These are phyloP conservation scores for Pipistrellus kuhlii DNA, from an alignment of 2,797 vertebrate species.

Conservation along the genomic window DNA sequence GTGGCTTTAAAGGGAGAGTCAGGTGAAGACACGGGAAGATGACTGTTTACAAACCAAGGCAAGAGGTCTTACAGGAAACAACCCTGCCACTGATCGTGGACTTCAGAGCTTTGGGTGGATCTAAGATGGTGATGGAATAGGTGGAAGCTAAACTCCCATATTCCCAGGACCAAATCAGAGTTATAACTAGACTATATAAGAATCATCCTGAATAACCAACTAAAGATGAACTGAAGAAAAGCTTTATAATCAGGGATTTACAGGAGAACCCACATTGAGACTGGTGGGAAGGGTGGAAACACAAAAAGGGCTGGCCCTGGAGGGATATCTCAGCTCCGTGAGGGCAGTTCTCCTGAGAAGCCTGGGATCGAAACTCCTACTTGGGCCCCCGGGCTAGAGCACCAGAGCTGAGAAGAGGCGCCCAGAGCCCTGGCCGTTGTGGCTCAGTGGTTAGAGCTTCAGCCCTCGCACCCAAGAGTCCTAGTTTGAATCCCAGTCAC, in stretches of 20 bases:
- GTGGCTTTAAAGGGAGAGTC: not conserved
- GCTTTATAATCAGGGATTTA: not conserved
- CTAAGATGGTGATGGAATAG: not conserved
- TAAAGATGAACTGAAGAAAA: not conserved
- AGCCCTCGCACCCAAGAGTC: not conserved
- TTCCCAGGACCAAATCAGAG: not conserved
- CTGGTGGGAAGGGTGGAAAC: not conserved
- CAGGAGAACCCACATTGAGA: not conserved
- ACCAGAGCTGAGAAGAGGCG: not conserved
- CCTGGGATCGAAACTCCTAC: not conserved
- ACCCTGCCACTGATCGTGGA: not conserved
- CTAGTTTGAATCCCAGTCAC: not conserved
- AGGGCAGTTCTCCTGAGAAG: not conserved
- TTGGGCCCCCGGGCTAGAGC: not conserved
- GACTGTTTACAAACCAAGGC: not conserved
- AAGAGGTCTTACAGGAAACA: not conserved
- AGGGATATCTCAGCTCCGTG: not conserved
- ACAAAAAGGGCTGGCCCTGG: not conserved
- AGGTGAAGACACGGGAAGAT: not conserved
- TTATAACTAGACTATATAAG: not conserved
- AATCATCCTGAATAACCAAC: not conserved
- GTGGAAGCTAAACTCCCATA: not conserved
- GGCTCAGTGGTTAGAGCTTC: not conserved
- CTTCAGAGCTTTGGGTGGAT: not conserved
- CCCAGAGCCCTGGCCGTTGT: not conserved